phyloP scores from a whole-genome alignment of 2,888 invertebrate species.

The Portevinia maculata region DNA sequence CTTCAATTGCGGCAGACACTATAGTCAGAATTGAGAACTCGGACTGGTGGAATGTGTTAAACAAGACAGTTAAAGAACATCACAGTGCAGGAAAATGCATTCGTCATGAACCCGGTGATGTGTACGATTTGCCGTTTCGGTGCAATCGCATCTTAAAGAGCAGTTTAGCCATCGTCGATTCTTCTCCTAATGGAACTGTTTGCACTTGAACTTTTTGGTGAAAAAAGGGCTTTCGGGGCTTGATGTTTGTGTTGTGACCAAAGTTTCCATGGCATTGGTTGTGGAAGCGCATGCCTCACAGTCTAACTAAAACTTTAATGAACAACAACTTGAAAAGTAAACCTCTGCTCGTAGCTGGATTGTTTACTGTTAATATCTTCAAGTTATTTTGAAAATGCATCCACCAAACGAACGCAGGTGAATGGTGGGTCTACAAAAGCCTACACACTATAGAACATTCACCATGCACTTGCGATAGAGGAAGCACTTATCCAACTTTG shows the following conservation, averaged over 20 bases:
- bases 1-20: conserved; percentile 31
- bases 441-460: conserved; percentile 6
- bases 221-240: conserved; percentile 39
- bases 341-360: no score
- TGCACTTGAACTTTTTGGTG: conserved; percentile 59
- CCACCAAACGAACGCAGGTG: conserved; percentile 12
- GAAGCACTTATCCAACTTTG: conserved; percentile 18
- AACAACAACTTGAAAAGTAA: conserved; percentile 13
- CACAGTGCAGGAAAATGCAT: conserved; percentile 43
- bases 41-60: conserved; percentile 31
- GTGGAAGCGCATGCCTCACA: conserved; percentile 8
- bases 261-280: conserved; percentile 10
- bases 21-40: background rate
- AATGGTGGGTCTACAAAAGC: conserved; percentile 27
- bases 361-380: conserved; percentile 59
- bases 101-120: conserved; percentile 48
- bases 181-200: conserved; percentile 17
- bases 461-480: conserved; percentile 31
- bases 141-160: conserved; percentile 54
- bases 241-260: conserved; percentile 35
- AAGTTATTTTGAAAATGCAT: conserved; percentile 55
- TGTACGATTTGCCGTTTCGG: conserved; percentile 40
- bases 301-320: conserved; percentile 15
- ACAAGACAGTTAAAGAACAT: conserved; percentile 39
- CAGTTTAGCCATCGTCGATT: conserved; percentile 3